phyloP scores from a whole-genome alignment of 2,113 vertebrate species.

The Ammodytes marinus region DNA sequence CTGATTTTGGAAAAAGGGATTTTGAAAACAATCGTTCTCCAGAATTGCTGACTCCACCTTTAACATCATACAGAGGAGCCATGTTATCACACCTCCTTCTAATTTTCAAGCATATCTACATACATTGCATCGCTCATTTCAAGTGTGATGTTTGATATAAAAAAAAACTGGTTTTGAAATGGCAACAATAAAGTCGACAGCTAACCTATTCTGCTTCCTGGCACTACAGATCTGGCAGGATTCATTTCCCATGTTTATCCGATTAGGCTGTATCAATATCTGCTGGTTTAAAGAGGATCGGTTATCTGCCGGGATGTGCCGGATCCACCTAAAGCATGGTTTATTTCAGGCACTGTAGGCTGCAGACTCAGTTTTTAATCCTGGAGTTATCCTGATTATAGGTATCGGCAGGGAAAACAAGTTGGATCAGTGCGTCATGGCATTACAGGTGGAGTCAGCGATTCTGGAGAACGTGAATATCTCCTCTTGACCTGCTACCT shows the following conservation, averaged over 20 bases:
- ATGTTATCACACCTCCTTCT: too few species aligned
- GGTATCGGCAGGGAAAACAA: background rate
- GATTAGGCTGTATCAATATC: background rate
- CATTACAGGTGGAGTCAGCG: background rate
- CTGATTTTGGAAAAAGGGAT: too few species aligned
- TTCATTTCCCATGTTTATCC: background rate
- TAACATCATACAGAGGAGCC: too few species aligned
- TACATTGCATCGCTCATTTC: too few species aligned
- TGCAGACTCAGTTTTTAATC: background rate
- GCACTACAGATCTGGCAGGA: background rate
- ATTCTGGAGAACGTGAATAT: too few species aligned
- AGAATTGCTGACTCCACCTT: too few species aligned
- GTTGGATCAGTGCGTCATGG: background rate
- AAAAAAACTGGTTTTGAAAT: too few species aligned
- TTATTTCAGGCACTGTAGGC: background rate
- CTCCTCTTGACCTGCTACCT: too few species aligned
- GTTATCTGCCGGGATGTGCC: background rate
- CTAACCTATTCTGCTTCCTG: background rate
- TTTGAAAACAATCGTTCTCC: too few species aligned
- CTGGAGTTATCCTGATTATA: background rate
- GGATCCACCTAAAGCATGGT: background rate
- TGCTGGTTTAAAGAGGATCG: background rate
- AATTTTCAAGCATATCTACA: too few species aligned
- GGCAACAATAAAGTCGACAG: too few species aligned
- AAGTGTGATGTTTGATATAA: too few species aligned